Percentiles rank a stretch among this genome's conserved stretches.
phyloP scores from a whole-genome alignment of 2,888 invertebrate genomes.

The Arctia plantaginis region DNA sequence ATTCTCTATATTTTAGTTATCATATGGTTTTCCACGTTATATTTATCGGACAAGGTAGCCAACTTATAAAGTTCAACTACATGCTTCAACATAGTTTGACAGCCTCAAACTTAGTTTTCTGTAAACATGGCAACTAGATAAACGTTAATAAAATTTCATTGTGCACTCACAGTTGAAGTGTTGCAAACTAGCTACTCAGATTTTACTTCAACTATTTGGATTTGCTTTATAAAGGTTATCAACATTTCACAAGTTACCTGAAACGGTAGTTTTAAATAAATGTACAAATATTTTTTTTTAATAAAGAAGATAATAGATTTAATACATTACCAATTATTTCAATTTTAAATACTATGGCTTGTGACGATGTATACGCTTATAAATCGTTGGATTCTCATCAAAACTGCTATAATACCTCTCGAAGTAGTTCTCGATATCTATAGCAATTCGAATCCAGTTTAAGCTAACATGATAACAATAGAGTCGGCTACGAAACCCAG shows the following conservation, averaged over 20 bases:
- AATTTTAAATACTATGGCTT: background rate
- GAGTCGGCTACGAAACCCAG: conserved; percentile 26
- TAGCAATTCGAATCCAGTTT: background rate
- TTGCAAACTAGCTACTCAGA: background rate
- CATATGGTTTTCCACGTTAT: background rate
- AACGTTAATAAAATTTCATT: background rate
- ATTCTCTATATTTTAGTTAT: too few species aligned
- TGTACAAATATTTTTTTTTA: too few species aligned
- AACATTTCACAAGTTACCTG: too few species aligned
- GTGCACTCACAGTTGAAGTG: background rate
- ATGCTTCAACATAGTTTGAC: background rate
- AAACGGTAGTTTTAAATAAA: too few species aligned
- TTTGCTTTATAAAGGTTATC: background rate
- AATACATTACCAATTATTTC: background rate
- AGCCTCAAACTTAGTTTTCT: background rate
- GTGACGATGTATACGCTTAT: too few species aligned
- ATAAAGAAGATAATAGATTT: background rate
- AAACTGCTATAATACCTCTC: background rate
- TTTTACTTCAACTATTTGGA: too few species aligned
- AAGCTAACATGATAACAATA: conserved; percentile 16
- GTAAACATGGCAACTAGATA: background rate
- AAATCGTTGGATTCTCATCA: background rate
- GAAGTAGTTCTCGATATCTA: background rate
- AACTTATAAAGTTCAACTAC: background rate
- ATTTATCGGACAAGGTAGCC: background rate